phyloP scores from a whole-genome alignment of 2,113 vertebrate species.

The Acanthochromis polyacanthus region DNA sequence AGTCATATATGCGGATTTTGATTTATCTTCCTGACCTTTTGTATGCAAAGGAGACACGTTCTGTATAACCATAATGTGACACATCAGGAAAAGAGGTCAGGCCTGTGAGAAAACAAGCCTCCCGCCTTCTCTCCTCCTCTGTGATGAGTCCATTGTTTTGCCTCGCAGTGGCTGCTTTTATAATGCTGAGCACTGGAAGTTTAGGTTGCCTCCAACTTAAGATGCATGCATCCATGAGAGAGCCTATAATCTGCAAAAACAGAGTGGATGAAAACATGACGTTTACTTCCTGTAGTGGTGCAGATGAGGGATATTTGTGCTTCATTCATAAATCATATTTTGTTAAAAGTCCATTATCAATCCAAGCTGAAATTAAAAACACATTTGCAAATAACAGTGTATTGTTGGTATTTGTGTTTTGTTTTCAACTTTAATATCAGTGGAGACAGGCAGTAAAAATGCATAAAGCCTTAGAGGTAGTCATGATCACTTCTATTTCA shows the following conservation, averaged over 20 bases:
- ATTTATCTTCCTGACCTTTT: constrained; percentile 88
- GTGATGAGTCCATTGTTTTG: constrained; percentile 77
- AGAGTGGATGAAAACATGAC: neutral
- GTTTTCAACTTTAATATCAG: neutral
- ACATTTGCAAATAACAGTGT: neutral
- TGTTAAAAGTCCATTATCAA: too few relatives aligned
- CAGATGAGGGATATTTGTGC: neutral
- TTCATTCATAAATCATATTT: too few relatives aligned
- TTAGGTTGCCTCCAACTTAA: constrained; percentile 31
- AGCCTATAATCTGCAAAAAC: neutral
- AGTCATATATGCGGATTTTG: constrained; percentile 78
- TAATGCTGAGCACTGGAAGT: constrained; percentile 65
- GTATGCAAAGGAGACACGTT: constrained; percentile 85
- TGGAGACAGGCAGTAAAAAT: neutral
- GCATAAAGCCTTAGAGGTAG: neutral
- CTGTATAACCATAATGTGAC: constrained; percentile 81
- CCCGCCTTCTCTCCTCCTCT: constrained; percentile 37
- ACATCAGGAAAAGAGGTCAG: constrained; percentile 84
- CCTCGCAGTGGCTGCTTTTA: constrained; percentile 47
- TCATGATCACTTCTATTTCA: neutral
- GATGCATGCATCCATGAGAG: constrained; percentile 10
- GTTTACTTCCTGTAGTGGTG: neutral
- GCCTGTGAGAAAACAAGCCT: constrained; percentile 77
- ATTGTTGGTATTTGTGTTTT: neutral
- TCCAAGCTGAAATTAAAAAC: too few relatives aligned